Evolutionary conservation across 2,797 vertebrate species (phyloP), one percentile per base, ranked within the genome.

Genomic region (Microctenopoma steveboyesi): DNA sequence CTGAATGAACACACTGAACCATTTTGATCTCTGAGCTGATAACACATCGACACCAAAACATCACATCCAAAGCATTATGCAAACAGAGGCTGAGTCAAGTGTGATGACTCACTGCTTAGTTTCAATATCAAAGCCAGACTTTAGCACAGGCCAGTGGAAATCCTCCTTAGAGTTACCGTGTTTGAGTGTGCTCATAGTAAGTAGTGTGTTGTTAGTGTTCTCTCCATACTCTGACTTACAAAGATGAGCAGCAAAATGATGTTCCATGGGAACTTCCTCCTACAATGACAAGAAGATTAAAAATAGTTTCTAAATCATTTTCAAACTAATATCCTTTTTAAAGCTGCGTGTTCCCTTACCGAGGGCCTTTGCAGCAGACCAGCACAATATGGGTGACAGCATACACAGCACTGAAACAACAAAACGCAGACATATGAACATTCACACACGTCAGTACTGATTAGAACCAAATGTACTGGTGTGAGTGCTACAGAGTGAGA

Each of bases 201-300:
- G 18, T 18, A 18, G 18, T 18, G 18, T 18, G 18, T 22, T 16
- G 25, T 13, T 25, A 16, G 5, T 33, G n/a, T 43, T 25, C 2
- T 45, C 22, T 53, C 12, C 3, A n/a, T 13, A 59, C 74, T 39
- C 27, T 49, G 18, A 8, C 97, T 97, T 89, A 98, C 97, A 72
- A 98, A 98, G 82, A 98, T 30, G 58, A 78, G 35, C 68, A 99
- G 92, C 88, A 99, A 91, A 76, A 99, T 96, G 66, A 98, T 30
- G 83, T 99, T 99, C 96, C 96, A 98, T 12, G 97, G 97, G 78
- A 93, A 96, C 63, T 95, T 96, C 91, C 97, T 97, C 95, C 97
- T 99, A 79, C 18, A 18, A 18, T 18, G 18, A 18, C 28, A 35
- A 35, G 8, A 35, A 35, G 8, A 35, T 35, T 35, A 35, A 28